phyloP scores from a whole-genome alignment of 1,140 invertebrate species.

The Drosophila orosa region DNA sequence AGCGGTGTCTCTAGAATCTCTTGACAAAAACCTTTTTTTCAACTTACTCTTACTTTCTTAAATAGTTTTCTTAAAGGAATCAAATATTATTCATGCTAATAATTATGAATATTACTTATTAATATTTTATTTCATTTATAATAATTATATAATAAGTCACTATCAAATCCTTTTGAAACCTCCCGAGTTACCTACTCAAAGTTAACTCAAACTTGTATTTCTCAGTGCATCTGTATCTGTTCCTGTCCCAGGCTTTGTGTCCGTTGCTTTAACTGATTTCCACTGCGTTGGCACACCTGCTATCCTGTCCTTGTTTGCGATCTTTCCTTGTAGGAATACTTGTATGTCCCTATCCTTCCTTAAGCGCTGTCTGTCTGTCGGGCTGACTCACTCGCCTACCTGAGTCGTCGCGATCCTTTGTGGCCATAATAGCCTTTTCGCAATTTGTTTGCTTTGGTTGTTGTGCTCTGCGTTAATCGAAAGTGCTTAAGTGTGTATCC shows the following conservation, averaged over 20 bases:
- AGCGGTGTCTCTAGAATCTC: too few relatives aligned
- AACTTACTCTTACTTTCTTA: too few relatives aligned
- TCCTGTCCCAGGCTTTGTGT: conserved; percentile 16
- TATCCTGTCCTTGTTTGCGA: conserved; percentile 35
- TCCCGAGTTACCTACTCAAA: too few relatives aligned
- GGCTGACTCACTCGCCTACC: conserved; percentile 38
- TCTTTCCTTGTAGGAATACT: not conserved
- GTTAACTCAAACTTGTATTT: not conserved
- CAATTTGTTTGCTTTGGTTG: conserved; percentile 54
- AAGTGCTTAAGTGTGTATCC: conserved; percentile 63
- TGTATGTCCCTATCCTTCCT: not conserved
- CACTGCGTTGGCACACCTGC: conserved; percentile 67
- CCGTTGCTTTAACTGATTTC: conserved; percentile 67
- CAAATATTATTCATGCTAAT: too few relatives aligned
- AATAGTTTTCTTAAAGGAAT: too few relatives aligned
- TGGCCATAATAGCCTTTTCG: conserved; percentile 55
- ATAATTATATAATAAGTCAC: not conserved
- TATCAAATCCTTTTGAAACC: not conserved
- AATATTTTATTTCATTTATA: not conserved
- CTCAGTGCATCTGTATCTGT: conserved; percentile 22
- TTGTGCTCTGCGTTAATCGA: conserved; percentile 56
- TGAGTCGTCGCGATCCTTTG: conserved; percentile 50
- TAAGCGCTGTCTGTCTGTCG: conserved; percentile 1
- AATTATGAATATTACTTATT: too few relatives aligned
- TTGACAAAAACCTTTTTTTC: too few relatives aligned